phyloP scores from a whole-genome alignment of 2,113 vertebrate species.

The Oncorhynchus nerka region DNA sequence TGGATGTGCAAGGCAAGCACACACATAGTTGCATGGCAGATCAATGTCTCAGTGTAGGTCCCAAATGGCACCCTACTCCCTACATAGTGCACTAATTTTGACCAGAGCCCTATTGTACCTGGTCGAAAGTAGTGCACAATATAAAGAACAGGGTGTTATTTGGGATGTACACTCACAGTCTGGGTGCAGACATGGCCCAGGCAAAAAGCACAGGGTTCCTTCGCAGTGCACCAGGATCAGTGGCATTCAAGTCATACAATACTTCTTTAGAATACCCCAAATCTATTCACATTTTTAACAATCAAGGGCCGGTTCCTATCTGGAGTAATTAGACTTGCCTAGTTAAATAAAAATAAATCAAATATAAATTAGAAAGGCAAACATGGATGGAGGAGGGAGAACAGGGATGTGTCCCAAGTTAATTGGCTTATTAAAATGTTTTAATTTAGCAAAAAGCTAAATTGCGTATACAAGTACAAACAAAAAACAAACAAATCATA shows the following conservation, averaged over 20 bases:
- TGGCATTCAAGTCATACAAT: constrained; percentile 7
- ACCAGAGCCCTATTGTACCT: too few species aligned
- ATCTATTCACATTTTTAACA: constrained; percentile 27
- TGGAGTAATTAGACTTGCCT: constrained; percentile 26
- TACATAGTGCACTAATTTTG: too few species aligned
- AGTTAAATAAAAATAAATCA: too few species aligned
- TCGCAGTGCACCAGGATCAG: constrained; percentile 7
- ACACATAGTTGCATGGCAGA: constrained; percentile 20
- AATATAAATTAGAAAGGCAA: constrained; percentile 22
- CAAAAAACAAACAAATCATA: too few species aligned
- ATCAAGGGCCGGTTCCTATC: constrained; percentile 32
- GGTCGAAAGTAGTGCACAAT: too few species aligned
- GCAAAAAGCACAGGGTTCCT: not conserved
- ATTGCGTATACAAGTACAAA: too few species aligned
- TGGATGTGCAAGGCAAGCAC: constrained; percentile 27
- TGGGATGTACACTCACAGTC: not conserved
- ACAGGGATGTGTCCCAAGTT: too few species aligned
- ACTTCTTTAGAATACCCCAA: constrained; percentile 4
- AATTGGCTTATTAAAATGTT: too few species aligned
- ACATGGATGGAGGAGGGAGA: not conserved
- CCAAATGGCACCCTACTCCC: too few species aligned
- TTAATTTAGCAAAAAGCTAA: too few species aligned
- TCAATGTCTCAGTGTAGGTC: not conserved
- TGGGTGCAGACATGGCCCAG: not conserved
- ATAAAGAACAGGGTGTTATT: too few species aligned